A percentile compares a stretch with the other conserved stretches of the same genome.
phyloP scores from a whole-genome alignment of 1,140 invertebrate genomes.

The Lucilia sericata region DNA sequence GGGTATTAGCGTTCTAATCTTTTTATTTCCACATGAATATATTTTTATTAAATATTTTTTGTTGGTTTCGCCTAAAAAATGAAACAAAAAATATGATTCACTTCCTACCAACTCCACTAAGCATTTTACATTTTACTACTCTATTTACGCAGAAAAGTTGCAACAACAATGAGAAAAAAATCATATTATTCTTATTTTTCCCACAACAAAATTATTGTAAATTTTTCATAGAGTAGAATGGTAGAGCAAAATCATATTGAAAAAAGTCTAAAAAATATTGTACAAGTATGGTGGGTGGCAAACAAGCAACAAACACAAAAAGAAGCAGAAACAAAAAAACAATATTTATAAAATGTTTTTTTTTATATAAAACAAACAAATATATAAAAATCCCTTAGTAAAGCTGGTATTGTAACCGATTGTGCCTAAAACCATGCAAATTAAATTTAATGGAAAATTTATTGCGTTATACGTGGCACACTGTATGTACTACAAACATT shows the following conservation, averaged over 20 bases:
- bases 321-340: background rate
- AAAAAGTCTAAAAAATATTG: background rate
- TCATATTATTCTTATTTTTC: background rate
- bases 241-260: background rate
- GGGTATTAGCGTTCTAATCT: slow-evolving; percentile 43
- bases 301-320: background rate
- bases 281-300: background rate
- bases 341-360: background rate
- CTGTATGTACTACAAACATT: background rate
- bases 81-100: background rate
- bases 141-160: background rate
- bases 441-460: slow-evolving; percentile 50
- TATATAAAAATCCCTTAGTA: slow-evolving; percentile 19
- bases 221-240: background rate
- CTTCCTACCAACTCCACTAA: background rate
- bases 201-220: background rate
- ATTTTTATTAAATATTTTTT: slow-evolving; percentile 41
- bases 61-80: background rate
- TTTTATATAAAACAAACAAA: background rate
- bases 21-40: slow-evolving; percentile 42
- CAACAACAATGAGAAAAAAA: background rate
- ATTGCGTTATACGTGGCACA: slow-evolving; percentile 36
- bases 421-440: slow-evolving; percentile 49
- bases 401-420: slow-evolving; percentile 43
- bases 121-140: background rate